Evolutionary conservation across 2,797 vertebrate genomes (phyloP), one percentile per base, ranked within the genome.

Genomic region (Stomatorhinus walkeri): DNA sequence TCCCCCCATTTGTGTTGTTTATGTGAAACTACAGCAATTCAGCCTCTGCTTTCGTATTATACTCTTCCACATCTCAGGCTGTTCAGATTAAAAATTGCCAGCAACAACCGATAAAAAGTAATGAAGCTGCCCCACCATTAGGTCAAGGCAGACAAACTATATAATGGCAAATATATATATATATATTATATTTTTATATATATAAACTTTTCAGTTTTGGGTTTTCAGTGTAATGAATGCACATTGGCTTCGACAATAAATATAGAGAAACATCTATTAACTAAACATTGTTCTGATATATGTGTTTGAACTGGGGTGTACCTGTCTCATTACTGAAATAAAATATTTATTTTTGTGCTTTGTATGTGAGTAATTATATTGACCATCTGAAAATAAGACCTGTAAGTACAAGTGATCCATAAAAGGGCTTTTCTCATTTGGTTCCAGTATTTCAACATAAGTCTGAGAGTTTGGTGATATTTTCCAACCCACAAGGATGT

Each of bases 301-400:
- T 51, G 22, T 28, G 48, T 43, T 46, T 81, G 83, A 52, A 85
- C n/a, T 84, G 22, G 46, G 46, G 81, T 84, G n/a, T 84, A 48
- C 83, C 49, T 49, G 9, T 49, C 48, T 51, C 83, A 48, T 83
- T 51, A 85, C 48, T 12, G 48, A 85, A 85, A 85, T 85, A 85
- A 85, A 85, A 85, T 85, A 85, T 51, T 83, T 83, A 83, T 46
- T 85, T 85, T 85, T 85, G 76, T 85, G 83, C 48, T 49, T 32
- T 85, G 43, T 49, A 85, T 85, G 83, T 49, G 46, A 85, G 36
- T 10, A 22, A 46, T 28, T 85, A 10, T 85, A 81, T 16, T 24
- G 28, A 51, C 48, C 48, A 2, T 85, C 48, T 85, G 83, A 85
- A 81, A 81, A 46, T 81, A 81, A 81, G 48, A 46, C 48, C 28